phyloP scores from a whole-genome alignment of 2,797 vertebrate species.

The Rhynchonycteris naso region DNA sequence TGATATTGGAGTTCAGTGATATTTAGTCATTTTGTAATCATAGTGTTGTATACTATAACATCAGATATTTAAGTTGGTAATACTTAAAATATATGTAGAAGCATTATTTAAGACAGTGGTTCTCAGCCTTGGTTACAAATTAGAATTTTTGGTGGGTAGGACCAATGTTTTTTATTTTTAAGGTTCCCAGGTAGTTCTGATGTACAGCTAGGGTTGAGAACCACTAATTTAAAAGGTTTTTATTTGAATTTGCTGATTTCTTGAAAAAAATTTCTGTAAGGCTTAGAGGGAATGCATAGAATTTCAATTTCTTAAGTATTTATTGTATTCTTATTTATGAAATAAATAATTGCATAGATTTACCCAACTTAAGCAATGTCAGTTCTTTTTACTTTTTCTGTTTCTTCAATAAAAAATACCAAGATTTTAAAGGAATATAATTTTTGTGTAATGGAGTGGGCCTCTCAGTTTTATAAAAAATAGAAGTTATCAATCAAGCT shows the following conservation, averaged over 20 bases:
- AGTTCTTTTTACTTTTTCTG: slow-evolving; percentile 37
- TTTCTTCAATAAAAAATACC: slow-evolving; percentile 42
- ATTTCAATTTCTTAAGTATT: slow-evolving; percentile 23
- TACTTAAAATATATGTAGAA: background rate
- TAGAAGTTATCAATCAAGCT: slow-evolving; percentile 21
- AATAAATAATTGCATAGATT: background rate
- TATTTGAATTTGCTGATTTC: slow-evolving; percentile 36
- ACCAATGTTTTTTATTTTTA: background rate
- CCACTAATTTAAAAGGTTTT: slow-evolving; percentile 29
- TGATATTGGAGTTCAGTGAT: slow-evolving; percentile 31
- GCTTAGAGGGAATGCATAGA: background rate
- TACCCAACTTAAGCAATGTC: background rate
- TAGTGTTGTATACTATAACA: background rate
- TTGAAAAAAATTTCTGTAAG: slow-evolving; percentile 50
- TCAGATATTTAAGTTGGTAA: background rate
- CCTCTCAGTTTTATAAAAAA: slow-evolving; percentile 48
- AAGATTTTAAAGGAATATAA: slow-evolving; percentile 54
- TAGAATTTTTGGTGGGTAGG: slow-evolving; percentile 20
- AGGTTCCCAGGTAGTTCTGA: slow-evolving; percentile 26
- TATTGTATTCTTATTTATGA: background rate
- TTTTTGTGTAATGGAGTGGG: slow-evolving; percentile 5
- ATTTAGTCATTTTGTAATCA: background rate
- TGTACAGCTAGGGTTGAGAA: background rate
- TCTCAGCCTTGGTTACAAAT: slow-evolving; percentile 36
- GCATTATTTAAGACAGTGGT: slow-evolving; percentile 4